Base-by-base conservation (phyloP, 2,113 vertebrate genomes). In the Rafetus swinhoei region DNA sequence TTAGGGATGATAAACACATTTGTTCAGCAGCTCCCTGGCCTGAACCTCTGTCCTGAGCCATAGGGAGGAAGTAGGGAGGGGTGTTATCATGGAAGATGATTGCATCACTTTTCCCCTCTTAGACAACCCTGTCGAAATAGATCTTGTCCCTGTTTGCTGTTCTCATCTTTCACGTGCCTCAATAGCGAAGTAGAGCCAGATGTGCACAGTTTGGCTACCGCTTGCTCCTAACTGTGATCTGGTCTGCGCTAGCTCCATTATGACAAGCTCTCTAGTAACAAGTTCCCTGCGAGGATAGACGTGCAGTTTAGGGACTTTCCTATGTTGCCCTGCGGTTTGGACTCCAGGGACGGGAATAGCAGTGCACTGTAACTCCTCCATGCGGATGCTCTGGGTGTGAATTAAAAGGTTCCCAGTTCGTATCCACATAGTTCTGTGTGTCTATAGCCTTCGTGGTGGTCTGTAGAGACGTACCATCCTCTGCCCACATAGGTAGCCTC, bases 1-100 rank as follows among this genome's bases (percentile, higher is more conserved):
- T 95, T 90, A 80, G 54, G 86, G 95, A 93, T 94, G 93, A 95
- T 85, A 96, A 96, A 91, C 85, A 92, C 5, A 15, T 29, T 35
- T 18, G 15, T 12, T 74, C 56, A 82, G n/a, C 53, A 54, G 19
- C 10, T 52, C 11, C 16, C 1, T 24, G 62, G 60, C 19, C 14
- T 56, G 8, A 39, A 39, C 85, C 94, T 81, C 14, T 1, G 19
- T 92, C 21, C 65, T 84, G 80, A 84, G 65, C 91, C 94, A 87
- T 88, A 74, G 0, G 1, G 53, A 0, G 56, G 19, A 8, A 93
- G 85, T 88, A 74, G 0, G 1, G 45, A 45, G 45, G 45, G 45
- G 6, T 45, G 4, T 45, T 14, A 60, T 60, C 25, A 79, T 54
- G 18, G 62, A 85, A 81, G 83, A 93, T 59, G 89, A 85, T 32